Base-by-base conservation (phyloP, 2,888 invertebrate genomes). In the Caenorhabditis wallacei region DNA sequence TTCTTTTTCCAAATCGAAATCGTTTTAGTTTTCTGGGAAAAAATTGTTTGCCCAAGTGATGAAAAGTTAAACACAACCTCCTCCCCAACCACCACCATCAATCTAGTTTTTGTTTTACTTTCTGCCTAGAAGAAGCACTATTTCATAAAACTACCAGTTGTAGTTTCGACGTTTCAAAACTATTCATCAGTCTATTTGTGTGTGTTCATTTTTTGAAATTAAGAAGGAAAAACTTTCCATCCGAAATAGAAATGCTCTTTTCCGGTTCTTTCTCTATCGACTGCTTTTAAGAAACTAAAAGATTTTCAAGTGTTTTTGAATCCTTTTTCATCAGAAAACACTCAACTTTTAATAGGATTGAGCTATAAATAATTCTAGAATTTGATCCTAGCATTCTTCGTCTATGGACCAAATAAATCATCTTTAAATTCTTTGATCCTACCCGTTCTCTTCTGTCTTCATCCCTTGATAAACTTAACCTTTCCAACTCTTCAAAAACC, bases 21-120 rank as follows among this genome's bases (percentile, higher is more conserved):
- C 30, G 8, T 69, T 56, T 56, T 57, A 53, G 57, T 48, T 46
- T 54, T 64, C 61, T 16, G 18, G 51, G 61, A 53, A 8, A 46
- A 59, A 69, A 74, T 53, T 74, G 72, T 74, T 74, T 74, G 72
- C 72, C 72, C 63, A 64, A 74, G 72, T 64, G 72, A 74, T 74
- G 63, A 64, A 64, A 74, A 74, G 72, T 61, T 63, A 72, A 61
- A 72, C 72, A 61, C 71, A 61, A 71, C 61, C 51, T 37, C 71
- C 35, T 51, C n/a, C 37, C 61, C n/a, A n/a, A 24, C 51, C 63
- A 51, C 51, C 48, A 53, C 53, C 61, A 43, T 8, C 43, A 43
- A 53, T 74, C 72, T 74, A 64, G 72, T 74, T 74, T 64, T 74
- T 74, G 72, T 74, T 74, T 74, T 74, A 74, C 72, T 74, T 74